These are phyloP conservation scores for Zonitis immaculata DNA, from an alignment of 2,888 invertebrate genomes.

Conservation along the genomic window DNA sequence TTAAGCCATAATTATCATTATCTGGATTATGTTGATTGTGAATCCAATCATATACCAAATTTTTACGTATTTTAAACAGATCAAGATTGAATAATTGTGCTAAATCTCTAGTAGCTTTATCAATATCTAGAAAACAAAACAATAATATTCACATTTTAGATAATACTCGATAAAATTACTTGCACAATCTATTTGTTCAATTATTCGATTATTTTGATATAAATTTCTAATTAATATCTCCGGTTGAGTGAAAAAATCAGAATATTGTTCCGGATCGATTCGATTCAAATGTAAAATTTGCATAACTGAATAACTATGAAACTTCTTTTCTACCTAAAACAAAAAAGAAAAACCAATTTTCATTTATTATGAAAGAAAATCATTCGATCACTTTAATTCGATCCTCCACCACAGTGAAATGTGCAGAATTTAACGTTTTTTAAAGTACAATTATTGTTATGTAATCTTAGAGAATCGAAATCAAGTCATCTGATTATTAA, in stretches of 20 bases:
- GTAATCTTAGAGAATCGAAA: too few species aligned
- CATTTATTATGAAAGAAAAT: too few species aligned
- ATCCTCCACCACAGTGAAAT: too few species aligned
- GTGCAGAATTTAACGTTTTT: too few species aligned
- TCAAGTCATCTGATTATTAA: too few species aligned
- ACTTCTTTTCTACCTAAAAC: slow-evolving; percentile 50
- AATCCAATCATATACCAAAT: slow-evolving; percentile 45
- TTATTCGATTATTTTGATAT: slow-evolving; percentile 51
- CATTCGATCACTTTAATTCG: too few species aligned
- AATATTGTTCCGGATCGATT: slow-evolving; percentile 47
- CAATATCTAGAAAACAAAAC: slow-evolving; percentile 45
- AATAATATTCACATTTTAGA: neutral
- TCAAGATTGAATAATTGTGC: slow-evolving; percentile 47
- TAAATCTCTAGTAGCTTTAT: slow-evolving; percentile 49
- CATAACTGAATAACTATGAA: slow-evolving; percentile 46
- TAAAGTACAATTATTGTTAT: too few species aligned
- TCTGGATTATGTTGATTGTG: neutral
- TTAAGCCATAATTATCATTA: slow-evolving; percentile 25
- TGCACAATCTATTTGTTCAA: slow-evolving; percentile 43
- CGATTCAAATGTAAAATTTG: slow-evolving; percentile 50
- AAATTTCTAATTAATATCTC: slow-evolving; percentile 47
- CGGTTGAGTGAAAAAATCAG: slow-evolving; percentile 45
- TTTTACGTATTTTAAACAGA: slow-evolving; percentile 40
- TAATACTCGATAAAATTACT: slow-evolving; percentile 24
- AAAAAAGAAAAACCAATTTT: slow-evolving; percentile 12